Evolutionary conservation across 1,140 invertebrate species (phyloP).

Genomic region (Bilobella aurantiaca): DNA sequence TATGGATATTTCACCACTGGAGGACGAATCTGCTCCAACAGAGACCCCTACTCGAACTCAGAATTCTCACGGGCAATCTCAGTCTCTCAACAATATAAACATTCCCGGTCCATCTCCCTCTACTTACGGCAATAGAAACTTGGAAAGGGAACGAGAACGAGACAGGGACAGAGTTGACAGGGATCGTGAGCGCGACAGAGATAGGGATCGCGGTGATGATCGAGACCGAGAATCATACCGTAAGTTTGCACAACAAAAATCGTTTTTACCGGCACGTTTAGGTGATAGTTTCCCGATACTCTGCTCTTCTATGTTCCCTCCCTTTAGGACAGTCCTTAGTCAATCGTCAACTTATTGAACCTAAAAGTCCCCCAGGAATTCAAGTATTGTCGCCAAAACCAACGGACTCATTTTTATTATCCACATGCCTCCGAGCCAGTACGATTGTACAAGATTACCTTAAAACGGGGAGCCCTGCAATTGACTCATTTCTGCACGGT

Average conservation of each 20-base stretch:
- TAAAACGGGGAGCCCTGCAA: slow-evolving; percentile 32
- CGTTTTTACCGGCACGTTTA: too few relatives aligned
- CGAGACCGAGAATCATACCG: background rate
- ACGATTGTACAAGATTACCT: slow-evolving; percentile 13
- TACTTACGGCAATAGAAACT: background rate
- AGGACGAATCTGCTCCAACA: slow-evolving; percentile 11
- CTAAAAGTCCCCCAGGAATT: too few relatives aligned
- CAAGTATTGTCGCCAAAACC: too few relatives aligned
- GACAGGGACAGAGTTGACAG: background rate
- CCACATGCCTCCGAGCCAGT: background rate
- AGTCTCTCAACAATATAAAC: background rate
- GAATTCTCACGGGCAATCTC: too few relatives aligned
- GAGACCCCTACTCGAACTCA: background rate
- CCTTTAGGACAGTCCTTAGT: too few relatives aligned
- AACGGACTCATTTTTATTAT: background rate
- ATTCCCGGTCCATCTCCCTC: background rate
- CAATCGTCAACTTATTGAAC: too few relatives aligned
- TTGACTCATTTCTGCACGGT: slow-evolving; percentile 54
- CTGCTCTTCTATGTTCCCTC: too few relatives aligned
- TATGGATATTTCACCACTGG: slow-evolving; percentile 34
- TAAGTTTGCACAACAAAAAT: too few relatives aligned
- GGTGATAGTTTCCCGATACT: too few relatives aligned
- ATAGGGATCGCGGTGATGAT: background rate
- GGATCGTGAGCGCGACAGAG: background rate
- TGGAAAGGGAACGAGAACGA: background rate